A percentile compares a stretch with the other conserved stretches of the same genome.
Evolutionary conservation across 2,113 vertebrate genomes (phyloP).

Genomic region (Petaurus breviceps): DNA sequence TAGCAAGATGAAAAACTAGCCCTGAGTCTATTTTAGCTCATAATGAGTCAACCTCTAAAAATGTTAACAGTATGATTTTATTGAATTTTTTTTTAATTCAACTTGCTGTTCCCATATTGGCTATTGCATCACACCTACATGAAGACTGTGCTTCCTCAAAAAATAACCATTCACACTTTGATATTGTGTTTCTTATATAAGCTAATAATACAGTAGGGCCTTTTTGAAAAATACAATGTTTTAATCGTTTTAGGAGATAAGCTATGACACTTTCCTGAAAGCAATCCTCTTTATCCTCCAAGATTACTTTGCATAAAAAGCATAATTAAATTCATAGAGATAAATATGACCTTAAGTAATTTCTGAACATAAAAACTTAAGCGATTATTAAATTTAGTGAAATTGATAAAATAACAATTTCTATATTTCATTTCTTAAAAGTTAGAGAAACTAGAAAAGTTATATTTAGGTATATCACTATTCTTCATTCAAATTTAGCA

Average conservation of each 20-base stretch:
- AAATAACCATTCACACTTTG: neutral
- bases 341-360: no score
- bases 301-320: no score
- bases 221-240: neutral
- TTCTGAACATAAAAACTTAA: no score
- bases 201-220: neutral
- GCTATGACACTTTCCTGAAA: no score
- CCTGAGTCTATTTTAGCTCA: slow-evolving; percentile 39
- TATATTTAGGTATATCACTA: neutral
- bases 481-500: slow-evolving; percentile 48
- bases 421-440: no score
- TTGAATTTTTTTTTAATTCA: slow-evolving; percentile 34
- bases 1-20: slow-evolving; percentile 46
- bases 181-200: neutral
- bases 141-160: slow-evolving; percentile 17
- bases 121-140: slow-evolving; percentile 51
- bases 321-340: no score
- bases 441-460: neutral
- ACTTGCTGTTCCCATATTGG: slow-evolving; percentile 2
- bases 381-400: no score
- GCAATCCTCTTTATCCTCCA: no score
- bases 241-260: neutral
- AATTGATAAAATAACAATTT: no score
- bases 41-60: slow-evolving; percentile 43
- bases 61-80: slow-evolving; percentile 36